Conservation (phyloP, 2,797 vertebrate species). For the Smutsia gigantea region DNA sequence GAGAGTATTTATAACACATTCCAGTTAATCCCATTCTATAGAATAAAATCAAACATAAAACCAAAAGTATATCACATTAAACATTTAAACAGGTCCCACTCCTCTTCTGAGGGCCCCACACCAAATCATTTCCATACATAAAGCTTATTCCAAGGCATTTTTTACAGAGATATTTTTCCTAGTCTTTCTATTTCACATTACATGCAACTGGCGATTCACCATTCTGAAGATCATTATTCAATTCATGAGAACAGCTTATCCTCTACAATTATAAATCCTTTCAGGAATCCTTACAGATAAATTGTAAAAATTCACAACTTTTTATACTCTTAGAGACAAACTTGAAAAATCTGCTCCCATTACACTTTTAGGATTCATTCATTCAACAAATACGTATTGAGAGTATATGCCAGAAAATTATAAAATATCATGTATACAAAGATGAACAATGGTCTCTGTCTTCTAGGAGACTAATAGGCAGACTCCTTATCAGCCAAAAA, state of each 20-base stretch:
- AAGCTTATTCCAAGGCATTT: constrained; percentile 5
- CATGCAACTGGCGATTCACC: background rate
- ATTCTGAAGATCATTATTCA: background rate
- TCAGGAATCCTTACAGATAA: background rate
- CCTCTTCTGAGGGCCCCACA: background rate
- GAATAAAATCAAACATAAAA: constrained; percentile 51
- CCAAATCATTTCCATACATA: background rate
- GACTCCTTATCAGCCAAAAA: background rate
- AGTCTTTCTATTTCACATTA: background rate
- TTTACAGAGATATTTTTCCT: background rate
- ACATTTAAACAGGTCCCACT: background rate
- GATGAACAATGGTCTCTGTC: constrained; percentile 29
- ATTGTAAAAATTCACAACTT: background rate
- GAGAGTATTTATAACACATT: background rate
- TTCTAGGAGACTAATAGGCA: background rate
- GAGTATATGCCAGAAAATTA: background rate
- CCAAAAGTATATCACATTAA: constrained; percentile 27
- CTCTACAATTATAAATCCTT: too few relatives aligned
- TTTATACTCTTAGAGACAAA: constrained; percentile 11
- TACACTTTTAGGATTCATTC: background rate
- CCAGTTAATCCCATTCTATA: background rate
- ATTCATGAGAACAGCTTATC: background rate
- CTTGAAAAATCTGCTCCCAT: background rate
- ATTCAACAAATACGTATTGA: background rate
- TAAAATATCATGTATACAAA: background rate